Evolutionary conservation across 2,113 vertebrate genomes (phyloP), one percentile per base, ranked within the genome.

Genomic region (Mola mola): DNA sequence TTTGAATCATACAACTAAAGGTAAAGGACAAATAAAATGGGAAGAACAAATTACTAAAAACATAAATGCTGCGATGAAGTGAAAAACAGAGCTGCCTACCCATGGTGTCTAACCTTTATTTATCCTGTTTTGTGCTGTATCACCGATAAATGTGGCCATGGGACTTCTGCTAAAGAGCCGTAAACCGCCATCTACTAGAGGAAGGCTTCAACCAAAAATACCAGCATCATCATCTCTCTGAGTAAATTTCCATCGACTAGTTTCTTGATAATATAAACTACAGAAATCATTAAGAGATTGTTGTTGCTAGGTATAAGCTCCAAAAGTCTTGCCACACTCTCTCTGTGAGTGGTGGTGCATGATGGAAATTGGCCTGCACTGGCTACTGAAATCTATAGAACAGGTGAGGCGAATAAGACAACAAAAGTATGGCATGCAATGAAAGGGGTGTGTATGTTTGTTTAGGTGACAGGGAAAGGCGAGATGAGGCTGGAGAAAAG

Each of bases 101-200:
- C n/a, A n/a, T n/a, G n/a, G n/a, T n/a, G 28, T 29, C 9, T 29
- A 5, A 29, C 28, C 6, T 29, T 9, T 29, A 29, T 9, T 29
- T 63, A 51, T 57, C 25, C 51, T 28, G 15, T 71, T 78, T 87
- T 72, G 63, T 87, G 80, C 86, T 86, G 82, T 76, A 84, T 88
- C 84, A 87, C 74, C 78, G 67, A 66, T 74, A 82, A 82, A 72
- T 48, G 56, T 38, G 48, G 65, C 77, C 75, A 78, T 36, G 75
- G 82, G 82, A 85, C 72, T 70, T 62, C 66, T 77, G 85, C 83
- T 79, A 90, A 84, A 78, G 74, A 68, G 61, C 72, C 72, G 81
- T 53, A 65, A 80, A 72, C 77, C 78, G 66, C 77, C 74, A 72
- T 81, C 73, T 70, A 64, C 75, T 59, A 78, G 81, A 79, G 75